Evolutionary conservation across 2,888 invertebrate species (phyloP).

Genomic region (Lithophane socia): DNA sequence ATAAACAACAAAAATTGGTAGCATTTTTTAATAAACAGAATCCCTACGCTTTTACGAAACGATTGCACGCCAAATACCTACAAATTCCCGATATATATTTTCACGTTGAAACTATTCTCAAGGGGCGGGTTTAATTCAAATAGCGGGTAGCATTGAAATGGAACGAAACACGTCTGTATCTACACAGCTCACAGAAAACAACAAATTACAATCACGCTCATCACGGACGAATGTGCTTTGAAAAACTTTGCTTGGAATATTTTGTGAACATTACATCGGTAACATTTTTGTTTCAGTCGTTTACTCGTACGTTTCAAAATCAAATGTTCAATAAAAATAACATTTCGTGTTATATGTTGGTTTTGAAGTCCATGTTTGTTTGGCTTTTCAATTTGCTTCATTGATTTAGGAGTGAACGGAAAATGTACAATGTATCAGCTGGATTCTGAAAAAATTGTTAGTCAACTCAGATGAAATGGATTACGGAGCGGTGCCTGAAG

Average conservation of each 20-base stretch:
- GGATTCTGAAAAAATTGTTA: constrained; percentile 37
- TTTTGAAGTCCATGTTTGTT: neutral
- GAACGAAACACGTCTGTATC: constrained; percentile 57
- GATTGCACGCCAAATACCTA: constrained; percentile 26
- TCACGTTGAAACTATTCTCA: constrained; percentile 56
- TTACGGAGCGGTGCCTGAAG: constrained; percentile 24
- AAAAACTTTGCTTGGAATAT: constrained; percentile 43
- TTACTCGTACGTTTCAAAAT: constrained; percentile 31
- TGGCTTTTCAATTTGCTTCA: constrained; percentile 11
- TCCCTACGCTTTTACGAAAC: constrained; percentile 24
- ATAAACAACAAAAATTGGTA: neutral
- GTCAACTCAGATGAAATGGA: constrained; percentile 43
- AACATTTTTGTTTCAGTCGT: constrained; percentile 8
- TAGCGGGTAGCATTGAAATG: constrained; percentile 60
- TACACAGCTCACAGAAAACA: constrained; percentile 47
- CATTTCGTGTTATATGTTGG: neutral
- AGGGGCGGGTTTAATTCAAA: constrained; percentile 68
- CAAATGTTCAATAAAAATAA: constrained; percentile 6
- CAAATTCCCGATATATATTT: constrained; percentile 63
- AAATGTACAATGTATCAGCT: constrained; percentile 25
- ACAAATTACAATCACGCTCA: constrained; percentile 56
- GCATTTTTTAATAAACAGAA: constrained; percentile 23
- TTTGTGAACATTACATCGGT: constrained; percentile 19
- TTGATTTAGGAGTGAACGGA: constrained; percentile 1
- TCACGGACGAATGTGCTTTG: constrained; percentile 57